Percentiles rank a stretch among this genome's conserved stretches.
Evolutionary conservation across 1,140 invertebrate species (phyloP).

Genomic region (Bombus huntii): DNA sequence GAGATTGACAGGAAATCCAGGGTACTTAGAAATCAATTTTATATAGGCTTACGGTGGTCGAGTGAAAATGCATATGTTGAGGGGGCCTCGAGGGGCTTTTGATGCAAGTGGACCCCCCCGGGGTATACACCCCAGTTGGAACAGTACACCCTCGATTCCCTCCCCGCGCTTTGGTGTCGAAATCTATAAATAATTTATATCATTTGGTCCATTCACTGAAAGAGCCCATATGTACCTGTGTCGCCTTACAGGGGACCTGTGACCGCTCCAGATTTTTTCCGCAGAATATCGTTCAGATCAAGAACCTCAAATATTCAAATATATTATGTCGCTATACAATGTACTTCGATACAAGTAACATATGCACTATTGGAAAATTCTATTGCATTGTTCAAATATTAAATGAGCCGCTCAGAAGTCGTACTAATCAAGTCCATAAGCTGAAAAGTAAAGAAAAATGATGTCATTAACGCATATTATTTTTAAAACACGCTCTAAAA

Average conservation of each 20-base stretch:
- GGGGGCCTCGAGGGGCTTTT: conserved; percentile 75
- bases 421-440: no score
- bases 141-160: conserved; percentile 63
- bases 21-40: conserved; percentile 82
- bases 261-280: conserved; percentile 46
- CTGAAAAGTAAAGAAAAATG: no score
- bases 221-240: conserved; percentile 81
- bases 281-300: conserved; percentile 16
- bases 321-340: neutral
- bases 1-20: conserved; percentile 70
- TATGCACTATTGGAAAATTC: neutral
- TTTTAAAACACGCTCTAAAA: no score
- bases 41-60: conserved; percentile 73
- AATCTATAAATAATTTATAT: conserved; percentile 84
- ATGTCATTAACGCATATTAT: no score
- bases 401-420: neutral
- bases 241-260: conserved; percentile 79
- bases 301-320: conserved; percentile 4
- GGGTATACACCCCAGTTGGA: conserved; percentile 72
- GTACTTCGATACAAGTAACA: neutral
- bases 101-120: conserved; percentile 80
- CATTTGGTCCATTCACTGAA: conserved; percentile 81
- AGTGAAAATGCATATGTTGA: conserved; percentile 81
- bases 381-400: neutral
- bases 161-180: conserved; percentile 76